phyloP scores from a whole-genome alignment of 2,113 vertebrate species.

The Anhinga rufa region DNA sequence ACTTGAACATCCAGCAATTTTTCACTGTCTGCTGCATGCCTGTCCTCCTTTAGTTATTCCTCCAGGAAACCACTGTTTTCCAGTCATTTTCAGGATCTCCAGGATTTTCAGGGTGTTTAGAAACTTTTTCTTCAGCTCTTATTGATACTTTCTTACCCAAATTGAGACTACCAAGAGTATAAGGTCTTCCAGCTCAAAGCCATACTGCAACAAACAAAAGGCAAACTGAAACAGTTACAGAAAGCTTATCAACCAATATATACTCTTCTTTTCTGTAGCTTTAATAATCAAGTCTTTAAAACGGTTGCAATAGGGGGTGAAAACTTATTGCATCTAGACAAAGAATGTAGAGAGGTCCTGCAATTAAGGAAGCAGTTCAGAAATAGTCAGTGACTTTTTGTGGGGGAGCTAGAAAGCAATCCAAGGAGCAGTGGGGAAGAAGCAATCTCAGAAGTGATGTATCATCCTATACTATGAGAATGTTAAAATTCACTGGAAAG shows the following conservation, averaged over 20 bases:
- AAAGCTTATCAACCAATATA: not conserved
- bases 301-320: not conserved
- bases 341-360: not conserved
- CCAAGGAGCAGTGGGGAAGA: not conserved
- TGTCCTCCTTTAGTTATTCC: not conserved
- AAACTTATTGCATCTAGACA: not conserved
- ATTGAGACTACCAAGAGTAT: not conserved
- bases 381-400: not conserved
- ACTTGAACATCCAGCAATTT: not conserved
- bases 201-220: not conserved
- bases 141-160: not conserved
- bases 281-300: not conserved
- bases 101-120: not conserved
- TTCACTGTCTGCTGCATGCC: not conserved
- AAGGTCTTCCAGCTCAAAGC: not conserved
- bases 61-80: not conserved
- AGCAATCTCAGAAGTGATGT: not conserved
- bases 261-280: not conserved
- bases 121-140: not conserved
- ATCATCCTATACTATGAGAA: not conserved
- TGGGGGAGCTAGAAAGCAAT: rapidly evolving
- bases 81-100: not conserved
- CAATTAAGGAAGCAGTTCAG: not conserved
- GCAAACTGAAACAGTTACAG: not conserved
- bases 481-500: not conserved